A percentile compares a stretch with the other conserved stretches of the same genome.
These are phyloP conservation scores for Coronaproctus castanopsis DNA, from an alignment of 2,888 invertebrate species.

Conservation along the genomic window DNA sequence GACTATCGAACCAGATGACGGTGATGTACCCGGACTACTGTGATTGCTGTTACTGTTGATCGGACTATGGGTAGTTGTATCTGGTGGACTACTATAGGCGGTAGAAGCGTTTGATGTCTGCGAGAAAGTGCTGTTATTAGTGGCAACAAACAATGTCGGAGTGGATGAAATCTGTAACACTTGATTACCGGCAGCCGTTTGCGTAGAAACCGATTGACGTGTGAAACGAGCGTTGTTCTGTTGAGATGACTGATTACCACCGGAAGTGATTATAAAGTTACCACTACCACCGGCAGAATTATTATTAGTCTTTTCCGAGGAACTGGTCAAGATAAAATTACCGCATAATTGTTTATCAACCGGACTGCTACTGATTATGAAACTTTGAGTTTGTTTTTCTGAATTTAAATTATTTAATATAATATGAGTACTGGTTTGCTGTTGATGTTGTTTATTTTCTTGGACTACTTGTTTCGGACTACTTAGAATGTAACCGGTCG, in stretches of 20 bases:
- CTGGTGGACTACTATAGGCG: conserved; percentile 45
- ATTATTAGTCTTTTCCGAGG: conserved; percentile 16
- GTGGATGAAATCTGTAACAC: conserved; percentile 19
- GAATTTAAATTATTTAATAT: conserved; percentile 18
- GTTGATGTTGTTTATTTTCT: conserved; percentile 12
- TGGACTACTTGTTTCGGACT: conserved; percentile 18
- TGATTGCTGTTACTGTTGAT: conserved; percentile 32
- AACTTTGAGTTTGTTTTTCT: conserved; percentile 18
- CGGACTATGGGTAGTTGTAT: conserved; percentile 69
- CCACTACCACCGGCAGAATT: too few species aligned
- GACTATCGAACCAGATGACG: conserved; percentile 16
- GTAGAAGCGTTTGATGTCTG: conserved; percentile 25
- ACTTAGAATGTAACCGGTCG: conserved; percentile 20
- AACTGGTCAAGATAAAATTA: conserved; percentile 20
- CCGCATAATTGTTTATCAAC: conserved; percentile 18
- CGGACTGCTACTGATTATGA: conserved; percentile 20
- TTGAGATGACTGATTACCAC: conserved; percentile 10
- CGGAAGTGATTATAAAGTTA: conserved; percentile 15
- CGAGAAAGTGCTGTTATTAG: conserved; percentile 25
- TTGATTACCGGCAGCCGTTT: conserved; percentile 33
- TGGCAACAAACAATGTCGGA: conserved; percentile 21
- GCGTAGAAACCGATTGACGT: conserved; percentile 53
- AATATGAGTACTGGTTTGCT: conserved; percentile 17
- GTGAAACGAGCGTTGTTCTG: conserved; percentile 18
- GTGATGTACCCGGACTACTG: conserved; percentile 18